Base-by-base conservation (phyloP, 2,888 invertebrate species). In the Eumerus sabulonum region DNA sequence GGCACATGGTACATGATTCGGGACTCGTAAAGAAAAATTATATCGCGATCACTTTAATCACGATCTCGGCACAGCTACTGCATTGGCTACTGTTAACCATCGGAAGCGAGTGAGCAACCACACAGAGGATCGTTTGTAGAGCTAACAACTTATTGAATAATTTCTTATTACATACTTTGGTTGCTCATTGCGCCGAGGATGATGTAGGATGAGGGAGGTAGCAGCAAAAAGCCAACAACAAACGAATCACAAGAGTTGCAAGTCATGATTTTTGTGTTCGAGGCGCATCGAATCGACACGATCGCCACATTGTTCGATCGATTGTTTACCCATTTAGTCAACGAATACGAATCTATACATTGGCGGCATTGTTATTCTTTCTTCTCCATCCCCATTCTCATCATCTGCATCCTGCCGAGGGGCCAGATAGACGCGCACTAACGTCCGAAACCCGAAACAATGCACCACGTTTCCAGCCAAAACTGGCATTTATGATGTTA, bases 41-140 rank as follows among this genome's bases (percentile, higher is more conserved):
- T 86, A 88, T 87, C 87, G 88, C 88, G 88, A 88, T 88, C 88
- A 88, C 87, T 87, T 87, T 85, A 85, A 87, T 88, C 88, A 88
- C 88, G 87, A 86, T 85, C 85, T 82, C 64, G 74, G 63, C 83
- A 82, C 82, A 81, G 74, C 84, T 84, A 83, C 84, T 3, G 40
- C 40, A 7, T 2, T n/a, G 77, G 82, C 82, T 82, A 27, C 27
- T 7, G 27, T 2, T 27, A 27, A 27, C 27, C 27, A 27, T 27
- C 27, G 27, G 27, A 27, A 27, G 27, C 27, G 27, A 27, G 27
- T 7, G 7, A 13, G 18, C 50, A 27, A 45, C 38, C 18, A 44
- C 45, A 56, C 44, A 17, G 79, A 59, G 48, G 68, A 70, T 74
- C 79, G 79, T 74, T 74, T 79, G 79, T 70, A 74, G n/a, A 68